Evolutionary conservation across 2,888 invertebrate species (phyloP).

Genomic region (Drosophila anomalata): DNA sequence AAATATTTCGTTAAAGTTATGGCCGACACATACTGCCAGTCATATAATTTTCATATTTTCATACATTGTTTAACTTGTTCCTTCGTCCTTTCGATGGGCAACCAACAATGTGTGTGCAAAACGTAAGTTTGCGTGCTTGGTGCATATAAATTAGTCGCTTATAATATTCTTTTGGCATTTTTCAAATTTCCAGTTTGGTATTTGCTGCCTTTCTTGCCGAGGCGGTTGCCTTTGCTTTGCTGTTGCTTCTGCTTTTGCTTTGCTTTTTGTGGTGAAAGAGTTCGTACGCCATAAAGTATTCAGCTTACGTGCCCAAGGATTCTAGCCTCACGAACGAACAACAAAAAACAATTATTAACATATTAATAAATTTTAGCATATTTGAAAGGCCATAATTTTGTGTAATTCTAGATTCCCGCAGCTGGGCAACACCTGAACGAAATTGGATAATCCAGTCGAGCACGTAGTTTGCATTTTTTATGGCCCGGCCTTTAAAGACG

Average conservation of each 20-base stretch:
- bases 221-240: conserved; percentile 2
- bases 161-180: conserved; percentile 79
- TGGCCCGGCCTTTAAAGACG: conserved; percentile 11
- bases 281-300: conserved; percentile 77
- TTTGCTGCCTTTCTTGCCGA: conserved; percentile 49
- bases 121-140: conserved; percentile 79
- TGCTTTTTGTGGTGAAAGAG: conserved; percentile 67
- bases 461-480: conserved; percentile 47
- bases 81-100: conserved; percentile 47
- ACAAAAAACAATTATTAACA: conserved; percentile 79
- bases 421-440: conserved; percentile 67
- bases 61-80: conserved; percentile 72
- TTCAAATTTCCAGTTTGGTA: conserved; percentile 78
- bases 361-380: conserved; percentile 80
- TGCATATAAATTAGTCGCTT: conserved; percentile 75
- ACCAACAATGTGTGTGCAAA: conserved; percentile 74
- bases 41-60: conserved; percentile 77
- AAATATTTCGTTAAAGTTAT: conserved; percentile 70
- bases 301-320: conserved; percentile 76
- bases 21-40: conserved; percentile 71
- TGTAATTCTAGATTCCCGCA: conserved; percentile 72
- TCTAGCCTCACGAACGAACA: conserved; percentile 27
- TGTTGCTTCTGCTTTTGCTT: background rate
- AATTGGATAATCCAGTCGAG: conserved; percentile 60
- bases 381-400: conserved; percentile 79